Evolutionary conservation across 2,888 invertebrate species (phyloP).

Genomic region (Cosmia pyralina): DNA sequence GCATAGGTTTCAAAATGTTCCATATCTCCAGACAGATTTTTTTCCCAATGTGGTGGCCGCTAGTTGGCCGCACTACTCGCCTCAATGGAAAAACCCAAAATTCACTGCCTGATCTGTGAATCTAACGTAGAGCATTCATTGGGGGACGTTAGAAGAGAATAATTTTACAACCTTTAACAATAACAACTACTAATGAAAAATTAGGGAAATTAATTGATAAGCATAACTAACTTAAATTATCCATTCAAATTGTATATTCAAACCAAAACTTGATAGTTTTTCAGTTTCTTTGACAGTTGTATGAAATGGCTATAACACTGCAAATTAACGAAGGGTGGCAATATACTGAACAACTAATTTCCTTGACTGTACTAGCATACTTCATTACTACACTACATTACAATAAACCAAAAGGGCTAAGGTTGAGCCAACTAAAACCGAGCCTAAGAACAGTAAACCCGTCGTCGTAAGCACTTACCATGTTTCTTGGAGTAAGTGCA

Average conservation of each 20-base stretch:
- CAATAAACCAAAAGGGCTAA: slow-evolving; percentile 26
- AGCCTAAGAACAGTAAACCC: slow-evolving; percentile 51
- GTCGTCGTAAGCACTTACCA: slow-evolving; percentile 77
- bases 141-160: neutral
- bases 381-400: slow-evolving; percentile 3
- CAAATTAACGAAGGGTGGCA: neutral
- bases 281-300: neutral
- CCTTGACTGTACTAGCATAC: slow-evolving; percentile 6
- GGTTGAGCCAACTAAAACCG: slow-evolving; percentile 14
- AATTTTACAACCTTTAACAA: neutral
- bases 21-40: no score
- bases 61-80: no score
- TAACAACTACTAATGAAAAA: neutral
- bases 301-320: neutral
- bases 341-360: neutral
- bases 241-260: no score
- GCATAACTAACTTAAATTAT: no score
- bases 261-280: no score
- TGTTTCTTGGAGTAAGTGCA: slow-evolving; percentile 82
- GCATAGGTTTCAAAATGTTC: no score
- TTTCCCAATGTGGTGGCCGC: no score
- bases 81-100: neutral
- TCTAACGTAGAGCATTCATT: neutral
- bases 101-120: neutral
- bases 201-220: no score